These are phyloP conservation scores for Rhopalosiphum padi DNA, from an alignment of 1,140 invertebrate genomes.

Conservation along the genomic window DNA sequence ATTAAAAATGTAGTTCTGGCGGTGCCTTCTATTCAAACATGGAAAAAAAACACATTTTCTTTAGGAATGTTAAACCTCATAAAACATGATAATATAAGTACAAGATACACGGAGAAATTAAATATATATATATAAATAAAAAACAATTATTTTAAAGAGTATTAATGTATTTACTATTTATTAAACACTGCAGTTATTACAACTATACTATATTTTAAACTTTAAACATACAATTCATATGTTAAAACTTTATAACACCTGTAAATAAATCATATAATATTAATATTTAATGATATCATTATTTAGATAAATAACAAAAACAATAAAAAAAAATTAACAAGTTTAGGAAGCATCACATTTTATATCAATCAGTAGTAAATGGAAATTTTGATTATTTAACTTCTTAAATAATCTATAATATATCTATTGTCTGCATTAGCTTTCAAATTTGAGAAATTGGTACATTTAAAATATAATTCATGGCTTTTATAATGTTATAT, in stretches of 20 bases:
- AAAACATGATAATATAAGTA: not conserved
- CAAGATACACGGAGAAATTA: not conserved
- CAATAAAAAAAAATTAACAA: not conserved
- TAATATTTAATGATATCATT: not conserved
- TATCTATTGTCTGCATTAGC: not conserved
- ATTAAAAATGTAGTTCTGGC: too few relatives aligned
- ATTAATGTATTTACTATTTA: not conserved
- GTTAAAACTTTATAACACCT: not conserved
- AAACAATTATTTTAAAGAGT: not conserved
- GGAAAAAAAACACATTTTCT: not conserved
- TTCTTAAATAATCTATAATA: not conserved
- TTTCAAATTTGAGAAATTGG: not conserved
- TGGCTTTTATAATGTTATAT: too few relatives aligned
- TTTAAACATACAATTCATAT: not conserved
- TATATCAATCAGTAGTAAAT: not conserved
- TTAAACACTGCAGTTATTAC: not conserved
- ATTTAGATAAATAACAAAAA: not conserved
- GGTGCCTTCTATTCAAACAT: too few relatives aligned
- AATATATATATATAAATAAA: not conserved
- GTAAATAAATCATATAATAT: not conserved
- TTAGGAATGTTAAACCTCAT: not conserved
- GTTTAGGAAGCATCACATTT: not conserved
- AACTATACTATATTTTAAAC: not conserved
- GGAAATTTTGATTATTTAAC: not conserved
- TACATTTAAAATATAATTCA: not conserved